Base-by-base conservation (phyloP, 2,888 invertebrate genomes). In the Pterobdella sp. region DNA sequence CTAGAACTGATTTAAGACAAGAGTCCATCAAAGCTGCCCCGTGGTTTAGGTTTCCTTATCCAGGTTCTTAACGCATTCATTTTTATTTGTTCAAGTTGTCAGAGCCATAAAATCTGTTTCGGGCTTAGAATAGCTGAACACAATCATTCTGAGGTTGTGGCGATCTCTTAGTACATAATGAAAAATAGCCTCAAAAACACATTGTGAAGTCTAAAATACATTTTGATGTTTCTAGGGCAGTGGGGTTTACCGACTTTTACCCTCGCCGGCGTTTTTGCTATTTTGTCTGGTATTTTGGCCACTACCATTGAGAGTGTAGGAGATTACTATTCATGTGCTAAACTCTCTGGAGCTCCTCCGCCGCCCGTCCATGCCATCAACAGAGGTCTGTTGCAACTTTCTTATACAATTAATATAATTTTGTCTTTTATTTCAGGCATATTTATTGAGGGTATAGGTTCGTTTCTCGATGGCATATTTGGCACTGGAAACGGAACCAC, bases 401-500 rank as follows among this genome's bases (percentile, higher is more conserved):
- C 42, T 7, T 18, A 42, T 42, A 42, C 7, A 42, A 14, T 42
- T 42, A 42, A 42, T 42, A 42, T 42, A 18, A 42, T 42, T 42
- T 42, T 42, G 22, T 42, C 49, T 14, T 42, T 7, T 42, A 56
- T 68, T 69, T 4, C 72, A 79, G 79, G 79, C 37, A 78, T 79
- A 10, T 65, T 89, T 67, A 88, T 90, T 0, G 93, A 93, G 83
- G 93, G 92, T 0, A 82, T 92, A 0, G 92, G 92, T 18, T 91
- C 91, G 0, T 85, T 92, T 72, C 84, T 93, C 42, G 91, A 91
- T 0, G 93, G 92, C 0, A 85, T 91, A 1, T 90, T 91, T 88
- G 93, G 93, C 18, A 89, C 91, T 36, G 92, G 92, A 0, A 92
- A 91, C 79, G 92, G 92, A 0, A 91, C 92, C 65, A 93, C 92